Conservation (phyloP, 2,797 vertebrate genomes). For the Clarias fuscus region DNA sequence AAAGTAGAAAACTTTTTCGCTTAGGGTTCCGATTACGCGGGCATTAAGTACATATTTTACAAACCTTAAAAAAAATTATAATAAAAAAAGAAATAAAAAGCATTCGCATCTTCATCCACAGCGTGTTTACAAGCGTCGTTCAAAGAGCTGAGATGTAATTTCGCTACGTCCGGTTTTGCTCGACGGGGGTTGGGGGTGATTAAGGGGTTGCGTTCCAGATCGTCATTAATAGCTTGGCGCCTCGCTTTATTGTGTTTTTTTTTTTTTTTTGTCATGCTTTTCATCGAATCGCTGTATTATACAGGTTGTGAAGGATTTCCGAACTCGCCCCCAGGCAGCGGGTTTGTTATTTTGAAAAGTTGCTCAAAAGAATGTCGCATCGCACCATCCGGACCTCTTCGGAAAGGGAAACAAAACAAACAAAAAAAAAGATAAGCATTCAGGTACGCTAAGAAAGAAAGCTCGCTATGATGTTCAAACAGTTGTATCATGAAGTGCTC, state of each 20-base stretch:
- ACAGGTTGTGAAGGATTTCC: slow-evolving; percentile 36
- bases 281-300: slow-evolving; percentile 38
- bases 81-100: not conserved
- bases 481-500: slow-evolving; percentile 34
- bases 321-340: slow-evolving; percentile 5
- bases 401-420: no score
- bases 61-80: slow-evolving; percentile 50
- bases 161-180: not conserved
- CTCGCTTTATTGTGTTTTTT: not conserved
- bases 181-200: not conserved
- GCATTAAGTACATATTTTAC: slow-evolving; percentile 71
- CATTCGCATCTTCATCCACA: slow-evolving; percentile 39
- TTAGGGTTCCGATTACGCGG: slow-evolving; percentile 59
- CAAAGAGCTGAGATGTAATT: slow-evolving; percentile 31
- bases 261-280: slow-evolving; percentile 35
- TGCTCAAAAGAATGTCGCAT: slow-evolving; percentile 50
- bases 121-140: slow-evolving; percentile 47
- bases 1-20: slow-evolving; percentile 34
- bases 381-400: slow-evolving; percentile 47
- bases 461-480: slow-evolving; percentile 47
- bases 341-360: slow-evolving; percentile 31
- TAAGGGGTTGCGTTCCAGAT: slow-evolving; percentile 1
- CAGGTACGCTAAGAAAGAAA: slow-evolving; percentile 50
- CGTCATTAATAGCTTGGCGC: slow-evolving; percentile 12
- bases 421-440: slow-evolving; percentile 41